A percentile compares a stretch with the other conserved stretches of the same genome.
These are phyloP conservation scores for Passer domesticus DNA, from an alignment of 2,113 vertebrate species.

Conservation along the genomic window DNA sequence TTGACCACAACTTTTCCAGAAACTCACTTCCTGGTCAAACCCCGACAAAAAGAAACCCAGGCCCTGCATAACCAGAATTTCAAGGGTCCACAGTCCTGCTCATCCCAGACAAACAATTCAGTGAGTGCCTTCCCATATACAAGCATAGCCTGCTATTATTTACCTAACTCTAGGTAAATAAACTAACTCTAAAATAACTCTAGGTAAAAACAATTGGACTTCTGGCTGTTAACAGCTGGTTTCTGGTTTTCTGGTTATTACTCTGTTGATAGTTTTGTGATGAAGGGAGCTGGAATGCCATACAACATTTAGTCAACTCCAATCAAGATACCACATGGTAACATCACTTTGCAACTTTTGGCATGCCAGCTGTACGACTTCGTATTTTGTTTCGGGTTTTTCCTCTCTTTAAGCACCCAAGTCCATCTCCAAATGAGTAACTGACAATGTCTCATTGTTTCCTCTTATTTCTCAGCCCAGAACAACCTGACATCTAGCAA, in stretches of 20 bases:
- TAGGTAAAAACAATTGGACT: neutral
- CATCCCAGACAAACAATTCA: neutral
- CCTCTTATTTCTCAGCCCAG: neutral
- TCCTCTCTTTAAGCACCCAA: neutral
- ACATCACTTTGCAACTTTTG: neutral
- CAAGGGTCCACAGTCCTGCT: neutral
- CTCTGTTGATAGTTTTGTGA: neutral
- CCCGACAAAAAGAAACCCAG: neutral
- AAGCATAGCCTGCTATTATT: neutral
- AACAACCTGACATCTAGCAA: neutral
- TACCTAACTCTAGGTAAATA: neutral
- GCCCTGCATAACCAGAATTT: neutral
- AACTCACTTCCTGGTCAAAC: too few species aligned
- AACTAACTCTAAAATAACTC: neutral
- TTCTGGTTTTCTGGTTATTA: slow-evolving; percentile 3
- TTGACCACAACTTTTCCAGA: too few species aligned
- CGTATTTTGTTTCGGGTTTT: neutral
- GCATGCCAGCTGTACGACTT: neutral
- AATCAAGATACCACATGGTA: neutral
- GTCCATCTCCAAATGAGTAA: neutral
- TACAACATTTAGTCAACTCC: neutral
- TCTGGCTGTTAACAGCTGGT: neutral
- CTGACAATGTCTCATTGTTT: neutral
- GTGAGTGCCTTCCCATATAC: neutral
- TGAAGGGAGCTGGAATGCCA: neutral